Conservation (phyloP, 2,797 vertebrate species). For the Rhinatrema bivittatum region DNA sequence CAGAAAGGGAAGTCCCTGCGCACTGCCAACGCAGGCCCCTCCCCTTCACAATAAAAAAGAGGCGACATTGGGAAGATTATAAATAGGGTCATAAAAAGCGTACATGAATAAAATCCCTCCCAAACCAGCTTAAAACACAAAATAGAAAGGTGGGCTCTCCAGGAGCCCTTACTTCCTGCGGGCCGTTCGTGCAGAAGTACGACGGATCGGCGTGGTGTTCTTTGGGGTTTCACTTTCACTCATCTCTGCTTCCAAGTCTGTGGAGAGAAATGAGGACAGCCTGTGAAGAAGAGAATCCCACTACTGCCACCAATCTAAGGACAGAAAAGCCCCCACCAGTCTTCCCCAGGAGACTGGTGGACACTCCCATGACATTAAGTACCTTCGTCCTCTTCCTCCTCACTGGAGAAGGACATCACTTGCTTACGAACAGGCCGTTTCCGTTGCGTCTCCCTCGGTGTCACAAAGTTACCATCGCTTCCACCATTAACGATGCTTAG, state of each 20-base stretch:
- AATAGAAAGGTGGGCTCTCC: not conserved
- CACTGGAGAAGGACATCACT: conserved; percentile 76
- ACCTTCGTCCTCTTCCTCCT: conserved; percentile 69
- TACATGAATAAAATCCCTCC: too few relatives aligned
- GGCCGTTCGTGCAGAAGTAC: conserved; percentile 64
- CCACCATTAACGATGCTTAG: conserved; percentile 18
- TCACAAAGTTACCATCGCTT: conserved; percentile 62
- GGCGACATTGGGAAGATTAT: too few relatives aligned
- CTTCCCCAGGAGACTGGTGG: not conserved
- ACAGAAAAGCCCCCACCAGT: not conserved
- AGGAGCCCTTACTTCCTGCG: conserved; percentile 24
- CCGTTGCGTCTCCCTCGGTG: conserved; percentile 40
- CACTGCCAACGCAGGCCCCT: too few relatives aligned
- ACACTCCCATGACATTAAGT: conserved; percentile 21
- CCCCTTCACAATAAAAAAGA: too few relatives aligned
- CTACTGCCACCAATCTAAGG: conserved; percentile 10
- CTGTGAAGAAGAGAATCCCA: not conserved
- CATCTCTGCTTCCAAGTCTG: conserved; percentile 65
- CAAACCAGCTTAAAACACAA: not conserved
- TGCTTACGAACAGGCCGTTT: conserved; percentile 42
- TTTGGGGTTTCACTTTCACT: conserved; percentile 81
- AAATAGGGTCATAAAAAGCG: too few relatives aligned
- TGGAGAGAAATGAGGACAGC: not conserved
- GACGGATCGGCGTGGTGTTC: conserved; percentile 82
- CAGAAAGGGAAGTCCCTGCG: too few relatives aligned